These are phyloP conservation scores for Psophia crepitans DNA, from an alignment of 2,113 vertebrate species.

Conservation along the genomic window DNA sequence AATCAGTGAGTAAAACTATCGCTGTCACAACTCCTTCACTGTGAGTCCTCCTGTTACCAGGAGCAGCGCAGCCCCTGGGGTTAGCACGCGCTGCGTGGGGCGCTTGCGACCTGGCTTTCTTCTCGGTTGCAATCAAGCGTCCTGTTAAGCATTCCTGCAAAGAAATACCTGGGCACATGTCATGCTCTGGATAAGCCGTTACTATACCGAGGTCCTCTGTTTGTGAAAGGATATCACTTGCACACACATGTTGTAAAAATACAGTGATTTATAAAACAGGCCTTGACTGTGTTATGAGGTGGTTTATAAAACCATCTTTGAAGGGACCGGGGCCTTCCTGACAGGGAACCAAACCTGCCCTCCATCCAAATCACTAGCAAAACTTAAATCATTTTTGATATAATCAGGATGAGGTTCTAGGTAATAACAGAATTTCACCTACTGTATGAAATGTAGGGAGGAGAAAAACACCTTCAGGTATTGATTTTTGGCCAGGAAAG, in stretches of 20 bases:
- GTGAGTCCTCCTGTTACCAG: not conserved
- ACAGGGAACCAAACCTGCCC: not conserved
- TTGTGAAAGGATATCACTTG: not conserved
- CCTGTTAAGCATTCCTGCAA: not conserved
- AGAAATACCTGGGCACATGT: not conserved
- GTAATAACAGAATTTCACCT: not conserved
- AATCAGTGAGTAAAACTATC: not conserved
- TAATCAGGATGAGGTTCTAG: not conserved
- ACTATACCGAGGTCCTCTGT: not conserved
- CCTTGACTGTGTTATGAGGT: not conserved
- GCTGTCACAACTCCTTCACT: not conserved
- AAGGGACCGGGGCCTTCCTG: not conserved
- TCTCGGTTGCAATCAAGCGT: not conserved
- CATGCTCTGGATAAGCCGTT: not conserved
- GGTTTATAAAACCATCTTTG: not conserved
- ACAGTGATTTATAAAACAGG: not conserved
- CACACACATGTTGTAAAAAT: not conserved
- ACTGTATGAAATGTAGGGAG: not conserved
- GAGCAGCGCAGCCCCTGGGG: accelerated
- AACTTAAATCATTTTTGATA: not conserved
- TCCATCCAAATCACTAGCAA: not conserved
- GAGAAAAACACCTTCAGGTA: not conserved
- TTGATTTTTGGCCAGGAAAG: not conserved
- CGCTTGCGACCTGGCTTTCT: not conserved
- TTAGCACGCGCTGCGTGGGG: not conserved